Evolutionary conservation across 2,797 vertebrate species (phyloP), one percentile per base, ranked within the genome.

Genomic region (Simalia tracyae): DNA sequence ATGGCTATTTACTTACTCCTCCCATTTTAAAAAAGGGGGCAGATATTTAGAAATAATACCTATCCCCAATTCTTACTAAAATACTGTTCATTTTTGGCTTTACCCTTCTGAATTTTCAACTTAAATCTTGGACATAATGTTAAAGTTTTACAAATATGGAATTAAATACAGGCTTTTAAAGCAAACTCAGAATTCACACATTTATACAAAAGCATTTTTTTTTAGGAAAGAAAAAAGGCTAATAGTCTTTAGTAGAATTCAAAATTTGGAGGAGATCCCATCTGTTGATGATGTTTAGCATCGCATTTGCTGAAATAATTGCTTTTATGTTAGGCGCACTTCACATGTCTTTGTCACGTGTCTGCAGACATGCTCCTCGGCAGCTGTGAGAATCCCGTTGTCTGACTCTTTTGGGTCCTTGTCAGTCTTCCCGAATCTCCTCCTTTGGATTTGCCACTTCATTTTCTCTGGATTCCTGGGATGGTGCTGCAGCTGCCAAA

Each of bases 391-490:
- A 92, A 92, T 95, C 92, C 91, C 72, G 88, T 94, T 93, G 93
- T 94, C 90, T 92, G 76, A 94, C 91, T 93, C 28, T 94, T 95
- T 31, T 90, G 93, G 57, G 84, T 94, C 95, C 19, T 42, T 46
- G 72, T 19, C 4, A 3, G 89, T 50, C 89, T n/a, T 63, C 59
- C 54, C 92, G 93, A 96, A 94, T 95, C 89, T 93, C 96, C 63
- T 91, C 46, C 60, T 5, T 31, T 46, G 2, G 92, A 94, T 94
- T 92, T 92, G 94, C 89, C 94, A 91, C 61, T 42, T 64, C 28
- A 93, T 91, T 93, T 93, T 89, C 92, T 94, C 84, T 89, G 93
- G 89, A 60, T 95, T 91, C 93, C 94, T 93, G 95, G 93, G 94
- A 93, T 87, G 88, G 72, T 91, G 50, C 86, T 0, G 0, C 59